A percentile compares a stretch with the other conserved stretches of the same genome.
These are phyloP conservation scores for Cotesia congregata DNA, from an alignment of 2,888 invertebrate species.

Conservation along the genomic window DNA sequence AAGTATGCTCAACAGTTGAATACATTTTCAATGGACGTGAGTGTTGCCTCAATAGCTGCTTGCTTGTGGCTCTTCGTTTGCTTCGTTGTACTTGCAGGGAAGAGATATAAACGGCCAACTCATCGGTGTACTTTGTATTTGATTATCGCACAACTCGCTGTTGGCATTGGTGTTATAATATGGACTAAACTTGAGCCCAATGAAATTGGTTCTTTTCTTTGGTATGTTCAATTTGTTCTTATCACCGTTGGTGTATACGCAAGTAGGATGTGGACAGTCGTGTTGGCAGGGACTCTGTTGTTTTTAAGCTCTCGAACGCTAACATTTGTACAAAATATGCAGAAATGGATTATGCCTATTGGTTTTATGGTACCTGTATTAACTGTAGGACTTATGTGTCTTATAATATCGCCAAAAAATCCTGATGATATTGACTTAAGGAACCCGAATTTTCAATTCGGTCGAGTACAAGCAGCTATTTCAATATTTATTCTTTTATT, in stretches of 20 bases:
- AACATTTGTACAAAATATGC: slow-evolving; percentile 84
- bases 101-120: slow-evolving; percentile 83
- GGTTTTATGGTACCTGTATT: slow-evolving; percentile 75
- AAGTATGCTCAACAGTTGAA: slow-evolving; percentile 85
- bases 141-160: slow-evolving; percentile 76
- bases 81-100: slow-evolving; percentile 76
- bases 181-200: slow-evolving; percentile 62
- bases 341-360: slow-evolving; percentile 77
- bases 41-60: slow-evolving; percentile 83
- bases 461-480: slow-evolving; percentile 82
- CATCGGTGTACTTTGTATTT: slow-evolving; percentile 86
- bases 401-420: slow-evolving; percentile 71
- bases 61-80: slow-evolving; percentile 85
- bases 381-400: slow-evolving; percentile 77
- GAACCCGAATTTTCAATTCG: slow-evolving; percentile 84
- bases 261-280: slow-evolving; percentile 87
- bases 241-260: slow-evolving; percentile 86
- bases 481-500: slow-evolving; percentile 83
- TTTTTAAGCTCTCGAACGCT: slow-evolving; percentile 87
- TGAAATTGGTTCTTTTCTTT: slow-evolving; percentile 54
- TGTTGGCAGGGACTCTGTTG: slow-evolving; percentile 84
- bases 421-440: slow-evolving; percentile 74
- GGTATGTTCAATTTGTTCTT: slow-evolving; percentile 81
- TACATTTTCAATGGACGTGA: slow-evolving; percentile 86
- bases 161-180: slow-evolving; percentile 62